Evolutionary conservation across 2,888 invertebrate genomes (phyloP).

Genomic region (Diabrotica balteata): DNA sequence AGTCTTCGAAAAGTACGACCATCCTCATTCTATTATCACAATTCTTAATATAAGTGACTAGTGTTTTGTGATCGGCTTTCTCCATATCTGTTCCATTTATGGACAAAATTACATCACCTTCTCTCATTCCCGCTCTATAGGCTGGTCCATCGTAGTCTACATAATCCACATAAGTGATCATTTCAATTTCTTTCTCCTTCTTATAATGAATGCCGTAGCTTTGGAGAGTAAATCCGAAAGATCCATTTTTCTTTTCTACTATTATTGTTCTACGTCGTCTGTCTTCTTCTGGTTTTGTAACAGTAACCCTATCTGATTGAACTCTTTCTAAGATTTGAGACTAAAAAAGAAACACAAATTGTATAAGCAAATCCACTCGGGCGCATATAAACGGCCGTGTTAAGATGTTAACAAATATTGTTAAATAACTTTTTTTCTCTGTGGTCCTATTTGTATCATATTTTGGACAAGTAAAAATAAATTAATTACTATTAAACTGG

Average conservation of each 20-base stretch:
- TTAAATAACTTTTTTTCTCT: too few species aligned
- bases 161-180: constrained; percentile 97
- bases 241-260: constrained; percentile 86
- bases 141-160: constrained; percentile 94
- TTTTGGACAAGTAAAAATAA: too few species aligned
- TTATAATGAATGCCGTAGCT: constrained; percentile 97
- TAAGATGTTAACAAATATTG: too few species aligned
- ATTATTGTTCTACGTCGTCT: constrained; percentile 90
- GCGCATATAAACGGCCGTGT: too few species aligned
- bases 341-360: constrained; percentile 52
- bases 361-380: too few species aligned
- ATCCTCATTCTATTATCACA: constrained; percentile 92
- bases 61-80: constrained; percentile 89
- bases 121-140: constrained; percentile 90
- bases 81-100: constrained; percentile 97
- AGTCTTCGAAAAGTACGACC: constrained; percentile 96
- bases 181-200: constrained; percentile 91
- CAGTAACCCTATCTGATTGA: constrained; percentile 74
- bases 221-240: constrained; percentile 95
- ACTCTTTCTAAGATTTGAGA: constrained; percentile 75
- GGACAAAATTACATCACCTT: constrained; percentile 95
- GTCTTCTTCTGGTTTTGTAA: constrained; percentile 82
- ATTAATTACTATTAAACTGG: too few species aligned
- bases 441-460: too few species aligned
- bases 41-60: constrained; percentile 90